phyloP scores from a whole-genome alignment of 2,888 invertebrate species.

The Pachydiplax longipennis region DNA sequence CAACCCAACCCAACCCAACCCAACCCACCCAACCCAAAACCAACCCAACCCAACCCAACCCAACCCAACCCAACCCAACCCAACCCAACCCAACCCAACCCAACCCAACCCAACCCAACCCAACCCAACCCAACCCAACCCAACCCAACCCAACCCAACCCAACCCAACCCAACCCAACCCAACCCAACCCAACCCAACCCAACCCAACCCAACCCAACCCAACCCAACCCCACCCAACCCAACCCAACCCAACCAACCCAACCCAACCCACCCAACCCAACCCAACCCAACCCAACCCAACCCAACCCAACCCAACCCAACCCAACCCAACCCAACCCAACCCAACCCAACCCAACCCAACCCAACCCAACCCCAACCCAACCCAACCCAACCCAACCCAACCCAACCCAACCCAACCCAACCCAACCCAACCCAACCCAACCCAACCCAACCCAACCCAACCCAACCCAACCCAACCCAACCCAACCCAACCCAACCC shows the following conservation, averaged over 20 bases:
- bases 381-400: background rate
- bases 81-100: background rate
- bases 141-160: background rate
- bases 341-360: background rate
- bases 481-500: conserved; percentile 8
- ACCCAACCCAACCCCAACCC: too few species aligned
- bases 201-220: conserved; percentile 14
- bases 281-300: background rate
- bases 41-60: conserved; percentile 27
- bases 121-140: background rate
- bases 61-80: conserved; percentile 43
- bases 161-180: background rate
- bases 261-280: too few species aligned
- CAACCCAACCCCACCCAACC: too few species aligned
- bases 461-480: conserved; percentile 10
- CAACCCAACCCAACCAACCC: too few species aligned
- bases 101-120: background rate
- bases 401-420: background rate
- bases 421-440: background rate
- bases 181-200: background rate
- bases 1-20: conserved; percentile 24
- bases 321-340: background rate
- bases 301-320: conserved; percentile 29
- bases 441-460: conserved; percentile 23
- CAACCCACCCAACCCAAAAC: conserved; percentile 32